phyloP scores from a whole-genome alignment of 2,113 vertebrate genomes.

The Columbina picui region DNA sequence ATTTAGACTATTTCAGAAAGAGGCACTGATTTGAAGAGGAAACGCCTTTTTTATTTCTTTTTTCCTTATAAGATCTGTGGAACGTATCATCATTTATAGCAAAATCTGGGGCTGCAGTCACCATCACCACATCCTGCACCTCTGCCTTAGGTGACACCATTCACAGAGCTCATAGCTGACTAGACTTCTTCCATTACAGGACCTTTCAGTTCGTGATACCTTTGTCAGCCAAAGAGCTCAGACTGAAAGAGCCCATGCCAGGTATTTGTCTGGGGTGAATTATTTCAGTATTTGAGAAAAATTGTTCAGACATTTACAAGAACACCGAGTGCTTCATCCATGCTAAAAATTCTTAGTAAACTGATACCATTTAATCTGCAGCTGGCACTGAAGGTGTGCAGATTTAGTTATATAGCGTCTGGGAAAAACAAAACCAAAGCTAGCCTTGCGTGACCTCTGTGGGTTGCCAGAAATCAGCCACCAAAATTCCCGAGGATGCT shows the following conservation, averaged over 20 bases:
- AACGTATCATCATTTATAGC: neutral
- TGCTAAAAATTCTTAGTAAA: neutral
- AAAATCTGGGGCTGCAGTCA: neutral
- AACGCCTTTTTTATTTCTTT: neutral
- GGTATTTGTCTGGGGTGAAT: conserved; percentile 20
- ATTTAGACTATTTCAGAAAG: neutral
- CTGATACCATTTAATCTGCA: neutral
- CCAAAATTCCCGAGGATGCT: neutral
- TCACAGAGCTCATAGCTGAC: neutral
- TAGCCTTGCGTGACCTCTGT: neutral
- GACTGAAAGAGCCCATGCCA: neutral
- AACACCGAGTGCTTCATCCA: neutral
- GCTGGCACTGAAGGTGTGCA: neutral
- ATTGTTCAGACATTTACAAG: conserved; percentile 41
- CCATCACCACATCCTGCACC: neutral
- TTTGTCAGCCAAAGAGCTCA: conserved; percentile 38
- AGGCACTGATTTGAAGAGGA: neutral
- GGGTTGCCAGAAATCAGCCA: neutral
- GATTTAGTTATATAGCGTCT: neutral
- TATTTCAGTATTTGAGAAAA: conserved; percentile 17
- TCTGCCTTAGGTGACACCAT: neutral
- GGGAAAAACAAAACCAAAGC: neutral
- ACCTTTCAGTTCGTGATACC: neutral
- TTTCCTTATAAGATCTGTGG: neutral
- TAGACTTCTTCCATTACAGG: conserved; percentile 36